Percentiles rank a stretch among this genome's conserved stretches.
Evolutionary conservation across 1,140 invertebrate species (phyloP).

Genomic region (Philotrypesis tridentata): DNA sequence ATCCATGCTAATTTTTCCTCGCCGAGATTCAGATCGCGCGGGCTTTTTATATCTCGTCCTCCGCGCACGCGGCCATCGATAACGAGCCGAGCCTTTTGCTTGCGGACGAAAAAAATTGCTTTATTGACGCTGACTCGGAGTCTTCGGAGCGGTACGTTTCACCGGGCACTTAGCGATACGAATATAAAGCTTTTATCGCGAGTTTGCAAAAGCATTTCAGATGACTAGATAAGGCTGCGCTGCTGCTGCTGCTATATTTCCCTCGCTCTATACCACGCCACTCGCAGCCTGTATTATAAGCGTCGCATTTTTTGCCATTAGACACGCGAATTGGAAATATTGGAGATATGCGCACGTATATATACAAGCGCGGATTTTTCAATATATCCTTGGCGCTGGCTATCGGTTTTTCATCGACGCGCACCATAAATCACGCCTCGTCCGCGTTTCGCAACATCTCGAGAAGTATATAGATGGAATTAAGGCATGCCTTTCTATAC

Average conservation of each 20-base stretch:
- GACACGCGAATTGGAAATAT: background rate
- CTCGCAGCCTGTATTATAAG: background rate
- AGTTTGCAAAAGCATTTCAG: too few species aligned
- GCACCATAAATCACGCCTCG: constrained; percentile 4
- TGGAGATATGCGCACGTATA: too few species aligned
- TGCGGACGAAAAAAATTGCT: too few species aligned
- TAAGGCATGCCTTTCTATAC: background rate
- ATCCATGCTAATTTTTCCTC: background rate
- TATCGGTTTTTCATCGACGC: background rate
- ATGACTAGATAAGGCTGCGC: too few species aligned
- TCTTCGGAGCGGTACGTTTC: too few species aligned
- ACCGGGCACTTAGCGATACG: too few species aligned
- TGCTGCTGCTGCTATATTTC: background rate
- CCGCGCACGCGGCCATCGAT: constrained; percentile 2
- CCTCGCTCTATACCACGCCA: too few species aligned
- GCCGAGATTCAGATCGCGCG: background rate
- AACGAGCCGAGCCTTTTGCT: background rate
- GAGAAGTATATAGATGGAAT: background rate
- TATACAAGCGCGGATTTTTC: background rate
- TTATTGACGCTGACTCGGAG: too few species aligned
- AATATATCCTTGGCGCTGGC: background rate
- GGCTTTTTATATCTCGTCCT: constrained; percentile 15
- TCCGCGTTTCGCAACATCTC: background rate
- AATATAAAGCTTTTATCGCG: too few species aligned
- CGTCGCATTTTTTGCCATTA: background rate